phyloP scores from a whole-genome alignment of 2,888 invertebrate species.

The Aphidoletes aphidimyza region DNA sequence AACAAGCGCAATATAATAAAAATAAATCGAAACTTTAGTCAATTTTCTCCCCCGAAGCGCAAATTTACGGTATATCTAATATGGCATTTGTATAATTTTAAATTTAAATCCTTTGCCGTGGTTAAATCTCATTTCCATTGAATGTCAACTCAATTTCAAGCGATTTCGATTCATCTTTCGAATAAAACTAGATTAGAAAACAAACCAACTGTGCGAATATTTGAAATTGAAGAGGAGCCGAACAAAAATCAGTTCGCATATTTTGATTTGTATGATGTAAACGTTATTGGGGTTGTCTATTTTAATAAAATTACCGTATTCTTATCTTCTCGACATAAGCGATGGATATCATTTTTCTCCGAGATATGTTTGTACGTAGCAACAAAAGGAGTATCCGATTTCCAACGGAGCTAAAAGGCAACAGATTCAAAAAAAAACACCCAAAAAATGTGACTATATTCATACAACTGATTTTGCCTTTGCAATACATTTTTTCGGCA shows the following conservation, averaged over 20 bases:
- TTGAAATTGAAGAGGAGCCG: no score
- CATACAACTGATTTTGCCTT: neutral
- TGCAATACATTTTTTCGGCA: neutral
- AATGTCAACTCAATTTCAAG: neutral
- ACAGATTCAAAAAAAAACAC: neutral
- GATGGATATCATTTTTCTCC: neutral
- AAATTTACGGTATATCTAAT: neutral
- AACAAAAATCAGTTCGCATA: no score
- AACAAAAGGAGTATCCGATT: no score
- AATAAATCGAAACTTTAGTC: no score
- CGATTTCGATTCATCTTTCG: neutral
- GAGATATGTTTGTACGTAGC: no score
- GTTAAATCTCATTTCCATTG: neutral
- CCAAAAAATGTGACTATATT: neutral
- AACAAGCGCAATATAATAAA: neutral
- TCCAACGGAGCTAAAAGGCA: neutral
- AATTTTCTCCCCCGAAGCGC: neutral
- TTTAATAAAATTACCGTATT: neutral
- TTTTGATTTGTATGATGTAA: neutral
- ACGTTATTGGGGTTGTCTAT: neutral
- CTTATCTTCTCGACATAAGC: neutral
- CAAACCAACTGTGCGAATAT: no score
- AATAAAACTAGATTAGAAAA: neutral
- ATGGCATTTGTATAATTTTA: neutral
- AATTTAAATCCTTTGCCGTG: neutral